phyloP scores from a whole-genome alignment of 2,888 invertebrate species.

The Coenonympha arcania region DNA sequence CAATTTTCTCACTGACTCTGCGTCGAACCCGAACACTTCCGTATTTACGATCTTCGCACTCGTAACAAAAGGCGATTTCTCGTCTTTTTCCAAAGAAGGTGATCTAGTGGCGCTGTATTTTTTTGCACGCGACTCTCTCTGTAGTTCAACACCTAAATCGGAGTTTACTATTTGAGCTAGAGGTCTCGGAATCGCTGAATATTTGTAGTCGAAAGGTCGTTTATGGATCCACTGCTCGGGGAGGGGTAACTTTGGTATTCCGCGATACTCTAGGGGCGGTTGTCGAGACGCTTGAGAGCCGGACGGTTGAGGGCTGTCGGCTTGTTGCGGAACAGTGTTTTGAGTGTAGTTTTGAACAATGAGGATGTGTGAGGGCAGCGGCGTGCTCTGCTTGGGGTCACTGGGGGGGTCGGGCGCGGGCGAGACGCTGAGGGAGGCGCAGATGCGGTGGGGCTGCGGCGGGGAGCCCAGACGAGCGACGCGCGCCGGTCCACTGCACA shows the following conservation, averaged over 20 bases:
- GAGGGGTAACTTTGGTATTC: slow-evolving; percentile 54
- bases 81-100: slow-evolving; percentile 70
- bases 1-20: slow-evolving; percentile 44
- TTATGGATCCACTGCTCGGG: slow-evolving; percentile 68
- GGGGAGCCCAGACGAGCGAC: slow-evolving; percentile 29
- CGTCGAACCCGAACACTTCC: slow-evolving; percentile 60
- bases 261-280: slow-evolving; percentile 37
- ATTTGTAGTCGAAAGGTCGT: slow-evolving; percentile 57
- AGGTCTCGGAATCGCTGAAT: slow-evolving; percentile 56
- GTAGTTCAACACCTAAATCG: slow-evolving; percentile 51
- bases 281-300: slow-evolving; percentile 31
- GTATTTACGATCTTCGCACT: slow-evolving; percentile 47
- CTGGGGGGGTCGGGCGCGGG: slow-evolving; percentile 34
- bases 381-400: slow-evolving; percentile 32
- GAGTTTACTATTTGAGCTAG: slow-evolving; percentile 51
- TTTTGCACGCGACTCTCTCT: slow-evolving; percentile 51
- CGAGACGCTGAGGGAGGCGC: slow-evolving; percentile 31
- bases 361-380: slow-evolving; percentile 32
- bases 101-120: slow-evolving; percentile 66
- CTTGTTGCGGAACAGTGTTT: slow-evolving; percentile 28
- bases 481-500: slow-evolving; percentile 40
- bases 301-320: slow-evolving; percentile 32
- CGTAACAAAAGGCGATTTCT: slow-evolving; percentile 58
- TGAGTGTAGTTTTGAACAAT: slow-evolving; percentile 33
- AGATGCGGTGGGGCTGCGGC: slow-evolving; percentile 28